Evolutionary conservation across 2,888 invertebrate genomes (phyloP).

Genomic region (Nebria brevicollis): DNA sequence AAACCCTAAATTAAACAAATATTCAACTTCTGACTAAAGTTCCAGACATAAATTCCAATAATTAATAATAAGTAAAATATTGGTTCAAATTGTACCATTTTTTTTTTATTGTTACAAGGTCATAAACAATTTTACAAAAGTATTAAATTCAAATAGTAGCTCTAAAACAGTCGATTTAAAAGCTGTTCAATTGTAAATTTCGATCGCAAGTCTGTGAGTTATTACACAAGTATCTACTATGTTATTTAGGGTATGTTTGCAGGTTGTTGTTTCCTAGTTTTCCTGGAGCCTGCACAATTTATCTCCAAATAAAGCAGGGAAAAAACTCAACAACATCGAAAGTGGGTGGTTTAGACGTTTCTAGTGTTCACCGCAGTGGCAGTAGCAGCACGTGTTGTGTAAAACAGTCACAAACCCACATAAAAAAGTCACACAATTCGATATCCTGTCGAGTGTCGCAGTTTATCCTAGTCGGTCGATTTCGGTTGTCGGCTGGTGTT

Average conservation of each 20-base stretch:
- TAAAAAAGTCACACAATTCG: background rate
- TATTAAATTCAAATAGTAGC: background rate
- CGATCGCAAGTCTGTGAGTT: background rate
- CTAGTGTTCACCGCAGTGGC: constrained; percentile 1
- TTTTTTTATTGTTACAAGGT: no score
- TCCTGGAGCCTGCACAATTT: background rate
- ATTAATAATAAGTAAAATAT: no score
- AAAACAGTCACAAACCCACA: background rate
- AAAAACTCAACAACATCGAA: background rate
- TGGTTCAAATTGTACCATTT: no score
- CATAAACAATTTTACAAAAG: background rate
- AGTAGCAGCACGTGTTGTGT: background rate
- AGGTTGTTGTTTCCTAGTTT: background rate
- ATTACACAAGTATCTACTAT: background rate
- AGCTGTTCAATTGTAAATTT: background rate
- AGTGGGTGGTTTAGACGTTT: background rate
- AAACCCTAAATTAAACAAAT: constrained; percentile 22
- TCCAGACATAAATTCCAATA: no score
- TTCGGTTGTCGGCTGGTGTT: background rate
- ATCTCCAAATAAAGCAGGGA: background rate
- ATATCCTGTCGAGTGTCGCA: background rate
- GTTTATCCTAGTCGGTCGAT: background rate
- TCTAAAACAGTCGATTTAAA: background rate
- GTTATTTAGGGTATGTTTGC: background rate
- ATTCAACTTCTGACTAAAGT: no score